Evolutionary conservation across 2,797 vertebrate genomes (phyloP), one percentile per base, ranked within the genome.

Genomic region (Thaleichthys pacificus): DNA sequence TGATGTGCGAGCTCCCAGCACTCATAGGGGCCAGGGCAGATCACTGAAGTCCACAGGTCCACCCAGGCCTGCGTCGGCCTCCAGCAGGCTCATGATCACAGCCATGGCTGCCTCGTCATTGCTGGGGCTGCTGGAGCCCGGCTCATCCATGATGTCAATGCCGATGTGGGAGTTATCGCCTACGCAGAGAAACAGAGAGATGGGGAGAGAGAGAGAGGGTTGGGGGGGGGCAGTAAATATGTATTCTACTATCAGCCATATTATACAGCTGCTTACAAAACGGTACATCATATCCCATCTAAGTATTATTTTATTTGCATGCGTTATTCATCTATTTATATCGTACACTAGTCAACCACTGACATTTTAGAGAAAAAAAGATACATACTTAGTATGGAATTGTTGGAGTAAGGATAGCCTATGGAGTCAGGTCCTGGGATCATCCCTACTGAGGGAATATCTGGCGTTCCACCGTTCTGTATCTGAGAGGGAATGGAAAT

Each of bases 31-130:
- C 98, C 98, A 99, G 19, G 98, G 98, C 78, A 99, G 94, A 89
- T 99, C 98, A 2, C 98, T 99, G 86, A 99, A 99, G 91, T 99
- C 98, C 38, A 99, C 98, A 0, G 98, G 98, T 15, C 98, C 98
- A 0, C 98, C 98, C 0, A 99, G 94, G 68, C 98, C 97, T 0
- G 97, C 97, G 30, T 99, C 97, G 0, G 98, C 98, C 93, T 99
- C 98, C 89, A 99, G 89, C 80, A 99, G 94, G 82, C 97, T 99
- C 98, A 99, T 99, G 77, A 99, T 99, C 69, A 99, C 98, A 0
- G 98, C 97, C 98, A 99, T 99, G 7, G 98, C 98, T 0, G 97
- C 97, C 87, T 99, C 98, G 0, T 99, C 98, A 0, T 98, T 98
- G 84, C 96, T 98, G 66, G 97, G 97, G 84, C 97, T 99, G 87